Conservation (phyloP, 2,888 invertebrate species). For the Sacculina carcini region DNA sequence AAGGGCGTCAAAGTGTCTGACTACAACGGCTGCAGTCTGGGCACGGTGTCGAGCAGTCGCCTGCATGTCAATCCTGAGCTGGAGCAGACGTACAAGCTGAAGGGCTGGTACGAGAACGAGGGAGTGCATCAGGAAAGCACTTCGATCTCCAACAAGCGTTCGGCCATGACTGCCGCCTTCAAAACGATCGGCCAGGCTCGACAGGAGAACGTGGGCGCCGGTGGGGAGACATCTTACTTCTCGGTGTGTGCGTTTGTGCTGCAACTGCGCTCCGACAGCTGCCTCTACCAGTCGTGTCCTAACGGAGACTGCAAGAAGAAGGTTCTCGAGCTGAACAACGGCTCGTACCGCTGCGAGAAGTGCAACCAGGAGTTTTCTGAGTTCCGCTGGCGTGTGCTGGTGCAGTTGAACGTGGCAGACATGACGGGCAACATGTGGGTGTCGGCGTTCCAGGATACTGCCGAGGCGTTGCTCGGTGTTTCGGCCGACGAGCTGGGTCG, state of each 20-base stretch:
- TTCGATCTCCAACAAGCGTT: slow-evolving; percentile 21
- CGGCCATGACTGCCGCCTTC: slow-evolving; percentile 24
- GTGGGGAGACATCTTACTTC: slow-evolving; percentile 58
- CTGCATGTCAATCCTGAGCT: slow-evolving; percentile 67
- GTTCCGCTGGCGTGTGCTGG: slow-evolving; percentile 58
- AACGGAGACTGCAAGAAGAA: slow-evolving; percentile 80
- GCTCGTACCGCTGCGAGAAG: slow-evolving; percentile 78
- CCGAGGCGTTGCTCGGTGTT: slow-evolving; percentile 44
- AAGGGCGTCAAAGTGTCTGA: slow-evolving; percentile 65
- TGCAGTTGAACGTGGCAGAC: slow-evolving; percentile 63
- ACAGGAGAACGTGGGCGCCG: slow-evolving; percentile 33
- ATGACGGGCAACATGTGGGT: slow-evolving; percentile 66
- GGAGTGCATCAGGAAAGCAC: slow-evolving; percentile 33
- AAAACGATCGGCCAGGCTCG: slow-evolving; percentile 47
- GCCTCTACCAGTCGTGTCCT: slow-evolving; percentile 75
- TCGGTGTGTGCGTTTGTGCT: slow-evolving; percentile 48
- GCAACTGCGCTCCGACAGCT: slow-evolving; percentile 50
- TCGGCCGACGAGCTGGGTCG: slow-evolving; percentile 50
- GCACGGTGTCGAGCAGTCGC: not conserved
- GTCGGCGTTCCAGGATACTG: slow-evolving; percentile 63
- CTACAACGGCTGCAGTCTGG: slow-evolving; percentile 40
- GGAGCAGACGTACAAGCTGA: slow-evolving; percentile 50
- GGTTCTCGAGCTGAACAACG: slow-evolving; percentile 60
- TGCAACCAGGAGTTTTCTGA: slow-evolving; percentile 58
- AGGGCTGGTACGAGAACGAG: slow-evolving; percentile 72